Base-by-base conservation (phyloP, 2,888 invertebrate genomes). In the Cataglyphis livida region DNA sequence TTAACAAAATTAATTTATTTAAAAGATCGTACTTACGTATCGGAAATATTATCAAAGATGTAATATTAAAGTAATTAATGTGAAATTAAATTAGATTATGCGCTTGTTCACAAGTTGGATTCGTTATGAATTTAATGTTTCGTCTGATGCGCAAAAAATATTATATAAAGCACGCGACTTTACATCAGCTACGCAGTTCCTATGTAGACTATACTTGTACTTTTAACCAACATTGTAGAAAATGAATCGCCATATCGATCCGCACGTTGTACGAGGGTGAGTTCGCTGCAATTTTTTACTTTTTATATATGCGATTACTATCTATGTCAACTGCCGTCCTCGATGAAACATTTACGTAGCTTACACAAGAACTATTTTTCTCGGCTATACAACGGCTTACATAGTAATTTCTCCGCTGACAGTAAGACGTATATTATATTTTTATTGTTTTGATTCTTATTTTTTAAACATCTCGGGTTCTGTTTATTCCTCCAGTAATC, bases 161-260 rank as follows among this genome's bases (percentile, higher is more conserved):
- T 38, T n/a, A 54, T 25, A 12, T 15, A n/a, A 12, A 41, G 3
- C 2, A n/a, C 3, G 28, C n/a, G 3, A 54, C 28, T 66, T 15
- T 12, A 32, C 7, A 6, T 5, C 10, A 68, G 18, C 54, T 78
- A 15, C 18, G n/a, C n/a, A 41, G 28, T 54, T 57, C 41, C 21
- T 66, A n/a, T 54, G 12, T 18, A 28, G 65, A 4, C 32, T 32
- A 15, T 65, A 59, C 7, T n/a, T 18, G 7, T 7, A 28, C 21
- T 25, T 51, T 51, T 35, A 32, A 48, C 32, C 32, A 70, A 70
- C 61, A 59, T 51, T 61, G 48, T n/a, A 38, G 41, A 64, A 83
- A 83, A 28, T 32, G 41, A 62, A 71, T 71, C 62, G 71, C 44
- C 18, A n/a, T 79, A 83, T 83, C 74, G 83, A 83, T 83, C 57